phyloP scores from a whole-genome alignment of 2,113 vertebrate species.

The Symphodus melops region DNA sequence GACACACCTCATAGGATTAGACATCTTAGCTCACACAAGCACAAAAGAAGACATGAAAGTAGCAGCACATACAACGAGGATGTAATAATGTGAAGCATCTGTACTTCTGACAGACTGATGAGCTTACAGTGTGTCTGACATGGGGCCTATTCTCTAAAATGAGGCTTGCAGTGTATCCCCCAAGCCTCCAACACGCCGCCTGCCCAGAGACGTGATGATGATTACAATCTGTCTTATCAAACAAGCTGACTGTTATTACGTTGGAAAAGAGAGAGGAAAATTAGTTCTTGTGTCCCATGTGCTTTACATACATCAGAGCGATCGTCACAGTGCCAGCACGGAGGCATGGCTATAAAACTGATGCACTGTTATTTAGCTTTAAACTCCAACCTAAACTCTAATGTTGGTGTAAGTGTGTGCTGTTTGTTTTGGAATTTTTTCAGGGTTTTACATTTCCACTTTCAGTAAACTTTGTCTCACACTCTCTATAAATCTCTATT shows the following conservation, averaged over 20 bases:
- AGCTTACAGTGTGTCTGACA: slow-evolving; percentile 19
- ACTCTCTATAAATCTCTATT: too few species aligned
- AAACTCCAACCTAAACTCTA: too few species aligned
- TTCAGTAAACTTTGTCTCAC: too few species aligned
- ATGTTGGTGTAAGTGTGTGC: too few species aligned
- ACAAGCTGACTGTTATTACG: slow-evolving; percentile 27
- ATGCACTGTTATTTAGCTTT: too few species aligned
- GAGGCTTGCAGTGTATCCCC: slow-evolving; percentile 6
- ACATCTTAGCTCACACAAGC: slow-evolving; percentile 23
- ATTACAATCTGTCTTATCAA: slow-evolving; percentile 39
- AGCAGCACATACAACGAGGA: slow-evolving; percentile 13
- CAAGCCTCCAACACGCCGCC: background rate
- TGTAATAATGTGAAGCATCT: slow-evolving; percentile 9
- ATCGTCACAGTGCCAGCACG: too few species aligned
- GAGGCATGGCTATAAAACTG: too few species aligned
- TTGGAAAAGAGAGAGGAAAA: slow-evolving; percentile 5
- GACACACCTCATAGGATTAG: slow-evolving; percentile 23
- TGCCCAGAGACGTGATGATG: slow-evolving; percentile 33
- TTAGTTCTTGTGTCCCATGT: slow-evolving; percentile 11
- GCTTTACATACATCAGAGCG: background rate
- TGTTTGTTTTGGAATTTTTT: too few species aligned
- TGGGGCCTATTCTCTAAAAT: slow-evolving; percentile 11
- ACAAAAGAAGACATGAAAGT: slow-evolving; percentile 19
- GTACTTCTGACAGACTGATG: slow-evolving; percentile 16
- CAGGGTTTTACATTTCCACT: too few species aligned